phyloP scores from a whole-genome alignment of 2,888 invertebrate species.

The Watsonalla cultraria region DNA sequence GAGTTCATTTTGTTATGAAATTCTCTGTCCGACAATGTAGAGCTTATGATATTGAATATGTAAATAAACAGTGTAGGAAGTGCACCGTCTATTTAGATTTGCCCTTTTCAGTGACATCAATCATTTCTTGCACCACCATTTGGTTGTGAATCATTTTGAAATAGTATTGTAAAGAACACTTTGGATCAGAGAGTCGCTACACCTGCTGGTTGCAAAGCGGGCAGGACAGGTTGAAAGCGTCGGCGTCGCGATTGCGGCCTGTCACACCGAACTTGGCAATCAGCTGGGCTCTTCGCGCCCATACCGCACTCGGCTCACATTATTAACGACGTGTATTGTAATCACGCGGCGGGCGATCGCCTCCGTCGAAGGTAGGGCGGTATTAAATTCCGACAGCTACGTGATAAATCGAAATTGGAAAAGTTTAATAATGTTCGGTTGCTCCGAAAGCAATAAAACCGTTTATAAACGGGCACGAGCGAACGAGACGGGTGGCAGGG shows the following conservation, averaged over 20 bases:
- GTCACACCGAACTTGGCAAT: conserved; percentile 36
- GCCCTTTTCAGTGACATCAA: no score
- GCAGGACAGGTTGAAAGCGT: neutral
- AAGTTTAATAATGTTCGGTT: conserved; percentile 80
- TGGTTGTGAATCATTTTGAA: no score
- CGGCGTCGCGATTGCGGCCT: conserved; percentile 1
- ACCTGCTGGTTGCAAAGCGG: neutral
- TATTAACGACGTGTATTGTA: conserved; percentile 79
- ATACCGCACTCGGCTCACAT: conserved; percentile 59
- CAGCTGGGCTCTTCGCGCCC: conserved; percentile 35
- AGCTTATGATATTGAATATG: conserved; percentile 30
- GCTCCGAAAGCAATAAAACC: conserved; percentile 80
- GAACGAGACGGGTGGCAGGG: conserved; percentile 75
- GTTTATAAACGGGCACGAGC: conserved; percentile 78
- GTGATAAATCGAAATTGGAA: conserved; percentile 80
- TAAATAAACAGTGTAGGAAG: neutral
- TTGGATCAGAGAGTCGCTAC: no score
- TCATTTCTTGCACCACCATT: no score
- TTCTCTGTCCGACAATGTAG: conserved; percentile 37
- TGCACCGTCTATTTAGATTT: neutral
- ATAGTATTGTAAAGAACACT: no score
- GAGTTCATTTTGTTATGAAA: conserved; percentile 73
- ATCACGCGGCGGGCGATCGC: conserved; percentile 78
- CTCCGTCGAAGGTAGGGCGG: conserved; percentile 78
- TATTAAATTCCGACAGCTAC: conserved; percentile 80